A percentile compares a stretch with the other conserved stretches of the same genome.
These are phyloP conservation scores for Myanophis thanlyinensis DNA, from an alignment of 2,113 vertebrate species.

Conservation along the genomic window DNA sequence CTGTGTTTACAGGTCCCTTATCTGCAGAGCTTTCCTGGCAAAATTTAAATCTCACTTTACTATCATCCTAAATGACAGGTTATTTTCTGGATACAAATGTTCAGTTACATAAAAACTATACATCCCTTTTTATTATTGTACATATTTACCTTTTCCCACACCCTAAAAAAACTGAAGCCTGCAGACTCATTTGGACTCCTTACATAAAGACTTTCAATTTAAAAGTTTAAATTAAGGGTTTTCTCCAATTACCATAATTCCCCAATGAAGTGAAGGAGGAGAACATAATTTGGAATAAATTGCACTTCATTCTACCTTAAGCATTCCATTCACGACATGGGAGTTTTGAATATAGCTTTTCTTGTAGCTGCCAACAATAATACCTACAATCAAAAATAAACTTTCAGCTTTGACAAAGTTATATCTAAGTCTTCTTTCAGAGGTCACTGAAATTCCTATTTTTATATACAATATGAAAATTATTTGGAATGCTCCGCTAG, in stretches of 20 bases:
- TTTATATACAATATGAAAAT: neutral
- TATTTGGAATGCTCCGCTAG: neutral
- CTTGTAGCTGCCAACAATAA: neutral
- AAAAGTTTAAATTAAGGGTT: neutral
- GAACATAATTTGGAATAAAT: neutral
- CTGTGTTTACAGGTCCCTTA: neutral
- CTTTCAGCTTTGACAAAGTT: neutral
- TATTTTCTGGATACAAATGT: neutral
- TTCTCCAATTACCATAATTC: neutral
- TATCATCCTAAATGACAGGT: neutral
- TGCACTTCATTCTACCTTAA: neutral
- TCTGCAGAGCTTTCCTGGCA: neutral
- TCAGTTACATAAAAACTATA: neutral
- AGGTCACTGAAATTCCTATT: neutral
- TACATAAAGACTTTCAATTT: neutral
- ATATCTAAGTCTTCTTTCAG: neutral
- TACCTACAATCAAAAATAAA: neutral
- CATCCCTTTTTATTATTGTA: neutral
- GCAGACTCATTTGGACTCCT: neutral
- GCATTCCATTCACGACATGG: neutral
- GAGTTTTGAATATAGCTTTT: neutral
- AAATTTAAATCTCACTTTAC: neutral
- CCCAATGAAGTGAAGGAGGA: neutral
- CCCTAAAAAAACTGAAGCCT: neutral
- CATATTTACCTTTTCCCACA: neutral